phyloP scores from a whole-genome alignment of 2,888 invertebrate species.

The Melanostoma scalare region DNA sequence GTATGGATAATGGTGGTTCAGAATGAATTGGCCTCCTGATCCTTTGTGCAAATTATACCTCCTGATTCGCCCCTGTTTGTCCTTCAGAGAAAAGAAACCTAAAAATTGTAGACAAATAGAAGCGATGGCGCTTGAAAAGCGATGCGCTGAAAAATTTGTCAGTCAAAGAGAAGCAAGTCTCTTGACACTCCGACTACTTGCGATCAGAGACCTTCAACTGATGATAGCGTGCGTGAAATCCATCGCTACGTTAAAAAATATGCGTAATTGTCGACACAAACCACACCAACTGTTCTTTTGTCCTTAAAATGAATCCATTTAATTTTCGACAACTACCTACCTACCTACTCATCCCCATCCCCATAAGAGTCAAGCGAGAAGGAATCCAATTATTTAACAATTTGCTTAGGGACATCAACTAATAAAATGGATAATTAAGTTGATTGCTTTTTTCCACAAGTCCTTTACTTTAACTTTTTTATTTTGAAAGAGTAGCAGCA shows the following conservation, averaged over 20 bases:
- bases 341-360: constrained; percentile 18
- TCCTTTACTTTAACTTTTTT: constrained; percentile 28
- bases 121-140: too few relatives aligned
- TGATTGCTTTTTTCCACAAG: constrained; percentile 69
- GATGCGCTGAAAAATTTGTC: too few relatives aligned
- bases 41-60: too few relatives aligned
- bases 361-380: constrained; percentile 24
- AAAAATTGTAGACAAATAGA: too few relatives aligned
- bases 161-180: too few relatives aligned
- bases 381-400: constrained; percentile 71
- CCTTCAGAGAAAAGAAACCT: too few relatives aligned
- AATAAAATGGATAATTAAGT: constrained; percentile 73
- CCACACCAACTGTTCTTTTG: constrained; percentile 66
- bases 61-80: too few relatives aligned
- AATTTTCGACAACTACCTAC: constrained; percentile 48
- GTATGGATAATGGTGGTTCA: too few relatives aligned
- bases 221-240: constrained; percentile 52
- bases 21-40: too few relatives aligned
- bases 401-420: constrained; percentile 71
- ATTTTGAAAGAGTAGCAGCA: constrained; percentile 50
- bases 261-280: constrained; percentile 48
- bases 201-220: too few relatives aligned
- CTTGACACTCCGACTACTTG: too few relatives aligned
- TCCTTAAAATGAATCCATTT: constrained; percentile 39
- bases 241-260: constrained; percentile 33